phyloP scores from a whole-genome alignment of 2,888 invertebrate genomes.

The Melitaea athalia region DNA sequence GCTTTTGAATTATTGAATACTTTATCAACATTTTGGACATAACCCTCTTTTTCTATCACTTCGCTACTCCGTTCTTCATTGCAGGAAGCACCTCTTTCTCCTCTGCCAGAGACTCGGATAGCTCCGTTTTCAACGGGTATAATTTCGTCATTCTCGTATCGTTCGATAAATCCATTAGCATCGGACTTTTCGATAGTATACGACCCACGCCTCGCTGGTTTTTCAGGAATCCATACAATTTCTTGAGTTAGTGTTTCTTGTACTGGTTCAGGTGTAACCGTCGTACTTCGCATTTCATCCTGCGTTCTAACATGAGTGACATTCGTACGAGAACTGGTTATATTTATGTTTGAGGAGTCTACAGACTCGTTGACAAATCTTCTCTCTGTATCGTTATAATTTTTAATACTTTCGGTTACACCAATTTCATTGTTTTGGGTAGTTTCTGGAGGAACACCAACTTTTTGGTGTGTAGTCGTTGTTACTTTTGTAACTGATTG shows the following conservation, averaged over 20 bases:
- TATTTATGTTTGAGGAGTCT: constrained; percentile 42
- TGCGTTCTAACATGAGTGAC: constrained; percentile 68
- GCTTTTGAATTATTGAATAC: constrained; percentile 61
- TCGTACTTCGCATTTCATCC: constrained; percentile 63
- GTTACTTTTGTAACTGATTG: constrained; percentile 32
- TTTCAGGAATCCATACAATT: constrained; percentile 73
- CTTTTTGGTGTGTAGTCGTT: constrained; percentile 6
- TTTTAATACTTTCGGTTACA: constrained; percentile 25
- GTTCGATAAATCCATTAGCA: constrained; percentile 59
- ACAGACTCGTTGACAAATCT: constrained; percentile 22
- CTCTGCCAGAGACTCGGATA: constrained; percentile 58
- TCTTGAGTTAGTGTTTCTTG: constrained; percentile 70
- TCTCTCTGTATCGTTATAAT: constrained; percentile 11
- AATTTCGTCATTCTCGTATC: constrained; percentile 64
- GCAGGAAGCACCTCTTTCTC: constrained; percentile 58
- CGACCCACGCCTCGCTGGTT: constrained; percentile 67
- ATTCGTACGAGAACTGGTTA: constrained; percentile 53
- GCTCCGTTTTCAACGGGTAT: constrained; percentile 68
- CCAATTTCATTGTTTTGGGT: not conserved
- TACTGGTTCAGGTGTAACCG: constrained; percentile 68
- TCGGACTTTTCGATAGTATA: constrained; percentile 73
- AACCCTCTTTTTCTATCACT: constrained; percentile 63
- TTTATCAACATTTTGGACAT: constrained; percentile 61
- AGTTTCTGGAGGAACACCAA: constrained; percentile 6
- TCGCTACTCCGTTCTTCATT: constrained; percentile 58